Evolutionary conservation across 2,888 invertebrate genomes (phyloP).

Genomic region (Operophtera brumata): DNA sequence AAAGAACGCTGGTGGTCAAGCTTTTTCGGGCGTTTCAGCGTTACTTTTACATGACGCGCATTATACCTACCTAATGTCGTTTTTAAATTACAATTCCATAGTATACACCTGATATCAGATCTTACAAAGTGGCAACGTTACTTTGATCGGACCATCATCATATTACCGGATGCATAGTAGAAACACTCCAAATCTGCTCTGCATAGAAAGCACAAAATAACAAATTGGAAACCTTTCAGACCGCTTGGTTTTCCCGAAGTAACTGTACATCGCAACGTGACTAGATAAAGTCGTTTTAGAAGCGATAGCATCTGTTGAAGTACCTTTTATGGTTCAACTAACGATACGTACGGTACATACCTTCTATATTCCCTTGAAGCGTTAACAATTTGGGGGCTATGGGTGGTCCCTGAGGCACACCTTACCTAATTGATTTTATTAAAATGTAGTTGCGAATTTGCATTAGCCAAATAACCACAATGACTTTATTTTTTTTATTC

Average conservation of each 20-base stretch:
- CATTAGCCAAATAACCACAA: not conserved
- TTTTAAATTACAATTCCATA: no score
- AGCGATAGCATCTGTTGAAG: slow-evolving; percentile 52
- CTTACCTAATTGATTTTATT: not conserved
- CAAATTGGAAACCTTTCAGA: slow-evolving; percentile 46
- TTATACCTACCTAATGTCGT: no score
- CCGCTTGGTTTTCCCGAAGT: slow-evolving; percentile 49
- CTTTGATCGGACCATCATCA: no score
- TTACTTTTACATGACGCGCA: no score
- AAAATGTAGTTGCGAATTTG: not conserved
- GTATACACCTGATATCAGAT: no score
- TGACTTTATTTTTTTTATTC: no score
- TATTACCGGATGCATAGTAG: slow-evolving; percentile 10
- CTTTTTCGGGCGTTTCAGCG: no score
- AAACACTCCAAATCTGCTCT: slow-evolving; percentile 25
- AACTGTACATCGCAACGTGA: slow-evolving; percentile 57
- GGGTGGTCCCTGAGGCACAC: slow-evolving; percentile 33
- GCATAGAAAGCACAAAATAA: slow-evolving; percentile 39
- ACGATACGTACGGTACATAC: slow-evolving; percentile 38
- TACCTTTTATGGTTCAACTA: slow-evolving; percentile 43
- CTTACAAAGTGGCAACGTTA: not conserved
- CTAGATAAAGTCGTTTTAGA: slow-evolving; percentile 54
- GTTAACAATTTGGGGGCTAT: slow-evolving; percentile 34
- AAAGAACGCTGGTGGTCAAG: no score
- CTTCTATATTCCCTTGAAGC: slow-evolving; percentile 31